phyloP scores from a whole-genome alignment of 2,888 invertebrate genomes.

The Abrostola tripartita region DNA sequence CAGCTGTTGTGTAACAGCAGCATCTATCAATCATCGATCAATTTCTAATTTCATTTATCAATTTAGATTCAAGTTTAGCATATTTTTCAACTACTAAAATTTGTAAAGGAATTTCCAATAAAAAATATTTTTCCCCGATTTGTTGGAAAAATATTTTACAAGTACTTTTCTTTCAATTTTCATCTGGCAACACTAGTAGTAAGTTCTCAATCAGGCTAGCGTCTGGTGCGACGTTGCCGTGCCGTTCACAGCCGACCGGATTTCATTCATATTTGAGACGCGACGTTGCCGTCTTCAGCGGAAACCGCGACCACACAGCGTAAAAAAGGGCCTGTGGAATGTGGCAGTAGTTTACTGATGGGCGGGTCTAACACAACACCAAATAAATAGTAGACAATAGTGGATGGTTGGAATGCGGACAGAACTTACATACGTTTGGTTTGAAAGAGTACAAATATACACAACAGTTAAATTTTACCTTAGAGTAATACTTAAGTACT shows the following conservation, averaged over 20 bases:
- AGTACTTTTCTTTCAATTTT: slow-evolving; percentile 52
- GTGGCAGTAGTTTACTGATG: slow-evolving; percentile 85
- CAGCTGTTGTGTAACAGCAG: no score
- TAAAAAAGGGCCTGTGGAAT: slow-evolving; percentile 87
- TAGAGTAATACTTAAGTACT: no score
- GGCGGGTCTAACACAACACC: slow-evolving; percentile 81
- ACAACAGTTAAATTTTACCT: background rate
- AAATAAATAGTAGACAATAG: slow-evolving; percentile 80
- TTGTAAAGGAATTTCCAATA: background rate
- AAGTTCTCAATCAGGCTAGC: slow-evolving; percentile 86
- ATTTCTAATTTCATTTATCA: no score
- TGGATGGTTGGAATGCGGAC: slow-evolving; percentile 80
- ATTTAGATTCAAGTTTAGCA: no score
- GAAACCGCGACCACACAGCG: slow-evolving; percentile 88
- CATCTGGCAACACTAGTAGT: slow-evolving; percentile 66
- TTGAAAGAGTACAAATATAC: background rate
- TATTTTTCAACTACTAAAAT: no score
- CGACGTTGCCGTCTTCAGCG: slow-evolving; percentile 87
- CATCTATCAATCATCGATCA: no score
- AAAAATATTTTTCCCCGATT: background rate
- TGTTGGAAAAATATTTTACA: slow-evolving; percentile 15
- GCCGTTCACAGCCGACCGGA: slow-evolving; percentile 83
- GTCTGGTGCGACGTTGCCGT: slow-evolving; percentile 87
- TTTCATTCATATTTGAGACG: slow-evolving; percentile 88
- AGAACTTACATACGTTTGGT: slow-evolving; percentile 59